Evolutionary conservation across 2,113 vertebrate species (phyloP).

Genomic region (Myiagra hebetior): DNA sequence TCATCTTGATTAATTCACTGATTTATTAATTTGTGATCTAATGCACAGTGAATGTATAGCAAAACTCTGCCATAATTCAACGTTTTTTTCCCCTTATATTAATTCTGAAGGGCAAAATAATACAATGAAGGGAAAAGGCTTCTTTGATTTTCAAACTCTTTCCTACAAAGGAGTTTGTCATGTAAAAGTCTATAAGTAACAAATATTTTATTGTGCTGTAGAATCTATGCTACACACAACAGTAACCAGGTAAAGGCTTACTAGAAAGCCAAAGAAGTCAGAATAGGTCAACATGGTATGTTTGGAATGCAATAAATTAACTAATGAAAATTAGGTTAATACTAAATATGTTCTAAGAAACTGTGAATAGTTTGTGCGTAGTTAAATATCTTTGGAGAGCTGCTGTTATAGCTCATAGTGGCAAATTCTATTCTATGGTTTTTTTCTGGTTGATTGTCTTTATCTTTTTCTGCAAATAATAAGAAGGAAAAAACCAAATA

Average conservation of each 20-base stretch:
- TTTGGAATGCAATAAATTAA: background rate
- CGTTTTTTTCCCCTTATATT: background rate
- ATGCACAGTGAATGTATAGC: background rate
- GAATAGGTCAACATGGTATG: background rate
- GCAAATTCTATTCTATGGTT: background rate
- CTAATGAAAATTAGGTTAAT: background rate
- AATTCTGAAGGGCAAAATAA: background rate
- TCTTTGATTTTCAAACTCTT: background rate
- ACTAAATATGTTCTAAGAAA: background rate
- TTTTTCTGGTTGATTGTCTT: background rate
- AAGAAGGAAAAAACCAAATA: background rate
- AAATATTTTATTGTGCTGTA: background rate
- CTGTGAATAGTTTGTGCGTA: background rate
- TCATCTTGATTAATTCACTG: background rate
- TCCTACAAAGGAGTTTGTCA: background rate
- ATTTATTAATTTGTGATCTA: background rate
- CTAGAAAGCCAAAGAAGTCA: background rate
- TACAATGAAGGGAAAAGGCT: background rate
- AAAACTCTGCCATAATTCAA: background rate
- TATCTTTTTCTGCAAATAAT: background rate
- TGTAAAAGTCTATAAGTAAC: background rate
- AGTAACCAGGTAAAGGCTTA: background rate
- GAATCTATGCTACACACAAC: background rate
- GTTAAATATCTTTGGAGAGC: background rate
- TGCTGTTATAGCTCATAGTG: background rate